Percentiles rank a stretch among this genome's conserved stretches.
These are phyloP conservation scores for Sternotherus odoratus DNA, from an alignment of 2,797 vertebrate genomes.

Conservation along the genomic window DNA sequence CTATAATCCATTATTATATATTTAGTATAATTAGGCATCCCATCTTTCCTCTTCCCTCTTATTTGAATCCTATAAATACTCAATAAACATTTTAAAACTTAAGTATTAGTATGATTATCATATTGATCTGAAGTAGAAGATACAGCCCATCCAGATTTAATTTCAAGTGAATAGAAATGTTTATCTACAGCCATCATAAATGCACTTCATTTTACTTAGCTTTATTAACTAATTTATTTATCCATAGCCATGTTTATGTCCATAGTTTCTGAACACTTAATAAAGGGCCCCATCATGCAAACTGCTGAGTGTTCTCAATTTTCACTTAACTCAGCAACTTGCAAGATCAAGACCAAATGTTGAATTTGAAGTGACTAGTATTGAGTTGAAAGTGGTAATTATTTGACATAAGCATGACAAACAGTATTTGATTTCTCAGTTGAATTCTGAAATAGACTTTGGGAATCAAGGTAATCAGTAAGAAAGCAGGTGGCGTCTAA, in stretches of 20 bases:
- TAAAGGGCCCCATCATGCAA: not conserved
- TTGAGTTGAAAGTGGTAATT: not conserved
- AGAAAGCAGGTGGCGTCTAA: not conserved
- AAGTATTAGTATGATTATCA: not conserved
- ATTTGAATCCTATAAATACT: not conserved
- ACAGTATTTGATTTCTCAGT: not conserved
- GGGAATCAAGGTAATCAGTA: not conserved
- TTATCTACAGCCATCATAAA: not conserved
- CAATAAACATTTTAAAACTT: not conserved
- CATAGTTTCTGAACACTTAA: not conserved
- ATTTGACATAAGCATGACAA: not conserved
- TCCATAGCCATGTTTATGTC: not conserved
- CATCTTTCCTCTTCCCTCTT: not conserved
- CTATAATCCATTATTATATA: not conserved
- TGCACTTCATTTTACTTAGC: not conserved
- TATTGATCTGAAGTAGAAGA: not conserved
- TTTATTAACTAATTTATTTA: not conserved
- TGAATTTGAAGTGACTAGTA: not conserved
- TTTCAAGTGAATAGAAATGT: not conserved
- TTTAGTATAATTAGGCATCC: not conserved
- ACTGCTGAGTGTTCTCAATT: not conserved
- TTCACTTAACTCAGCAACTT: not conserved
- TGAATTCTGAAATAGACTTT: not conserved
- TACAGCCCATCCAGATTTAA: not conserved
- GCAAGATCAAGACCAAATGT: not conserved